Evolutionary conservation across 2,797 vertebrate species (phyloP), one percentile per base, ranked within the genome.

Genomic region (Pyrocephalus nanus): DNA sequence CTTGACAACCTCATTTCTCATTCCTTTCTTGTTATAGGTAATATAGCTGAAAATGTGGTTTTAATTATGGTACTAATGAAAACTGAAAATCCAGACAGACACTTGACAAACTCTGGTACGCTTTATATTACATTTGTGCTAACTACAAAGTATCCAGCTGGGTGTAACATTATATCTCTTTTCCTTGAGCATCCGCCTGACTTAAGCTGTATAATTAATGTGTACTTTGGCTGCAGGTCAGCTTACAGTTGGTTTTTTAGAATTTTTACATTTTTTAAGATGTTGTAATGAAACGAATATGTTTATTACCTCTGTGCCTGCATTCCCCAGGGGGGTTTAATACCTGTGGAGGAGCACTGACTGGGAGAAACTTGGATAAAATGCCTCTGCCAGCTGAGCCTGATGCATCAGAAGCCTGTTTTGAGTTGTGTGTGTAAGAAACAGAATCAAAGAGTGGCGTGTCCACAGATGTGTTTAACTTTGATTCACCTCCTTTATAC

Each of bases 61-160:
- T 98, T 98, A 98, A 98, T 98, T 98, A 98, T 97, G 93, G 97
- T 96, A 96, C 97, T 98, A 98, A 98, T 98, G 98, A 98, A 98
- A 98, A 98, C 98, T 98, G 98, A 98, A 97, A 98, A 98, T 98
- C 97, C 98, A 98, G 98, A 98, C 97, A 98, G 98, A 98, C 98
- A 98, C 98, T 98, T 98, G 98, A 98, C 97, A 97, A 98, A 98
- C 98, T 98, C 97, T 97, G 98, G 97, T 98, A 97, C 94, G 98
- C 98, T 97, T 98, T 98, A 98, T 98, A 98, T 98, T 98, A 98
- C 98, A 98, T 98, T 98, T 98, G 98, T 98, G 97, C 97, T 97
- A 98, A 98, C 98, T 98, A 98, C 98, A 98, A 98, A 98, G 98
- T 98, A 97, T 97, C 97, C 98, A 98, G 98, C 98, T 98, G 98